Conservation (phyloP, 2,888 invertebrate genomes). For the Ashinkailepas kermadecensis region DNA sequence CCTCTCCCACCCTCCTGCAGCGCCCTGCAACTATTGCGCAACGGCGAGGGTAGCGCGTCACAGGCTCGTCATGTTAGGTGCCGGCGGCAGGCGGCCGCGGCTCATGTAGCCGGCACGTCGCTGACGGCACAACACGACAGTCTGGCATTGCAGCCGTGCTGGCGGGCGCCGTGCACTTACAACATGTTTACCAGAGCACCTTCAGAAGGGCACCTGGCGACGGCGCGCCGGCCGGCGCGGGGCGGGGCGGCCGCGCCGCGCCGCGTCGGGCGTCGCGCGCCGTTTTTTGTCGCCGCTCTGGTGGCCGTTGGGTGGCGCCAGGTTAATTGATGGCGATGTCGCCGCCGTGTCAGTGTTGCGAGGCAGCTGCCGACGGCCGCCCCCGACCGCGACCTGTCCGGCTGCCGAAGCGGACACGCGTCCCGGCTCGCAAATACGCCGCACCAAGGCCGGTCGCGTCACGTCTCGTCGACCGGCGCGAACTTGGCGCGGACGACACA, state of each 20-base stretch:
- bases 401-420: not conserved
- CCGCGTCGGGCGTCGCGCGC: not conserved
- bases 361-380: not conserved
- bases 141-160: not conserved
- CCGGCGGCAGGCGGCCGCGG: not conserved
- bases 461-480: not conserved
- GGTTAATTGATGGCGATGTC: slow-evolving; percentile 12
- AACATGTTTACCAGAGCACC: not conserved
- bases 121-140: not conserved
- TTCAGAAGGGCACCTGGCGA: not conserved
- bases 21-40: not conserved
- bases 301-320: not conserved
- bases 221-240: not conserved
- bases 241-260: not conserved
- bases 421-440: not conserved
- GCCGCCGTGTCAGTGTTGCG: not conserved
- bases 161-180: not conserved
- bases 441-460: slow-evolving; percentile 3
- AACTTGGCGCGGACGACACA: not conserved
- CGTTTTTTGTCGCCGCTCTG: not conserved
- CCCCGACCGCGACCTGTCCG: not conserved
- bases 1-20: no score
- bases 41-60: not conserved
- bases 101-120: not conserved
- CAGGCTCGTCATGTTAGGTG: no score